These are phyloP conservation scores for Aricia artaxerxes DNA, from an alignment of 2,888 invertebrate genomes.

Conservation along the genomic window DNA sequence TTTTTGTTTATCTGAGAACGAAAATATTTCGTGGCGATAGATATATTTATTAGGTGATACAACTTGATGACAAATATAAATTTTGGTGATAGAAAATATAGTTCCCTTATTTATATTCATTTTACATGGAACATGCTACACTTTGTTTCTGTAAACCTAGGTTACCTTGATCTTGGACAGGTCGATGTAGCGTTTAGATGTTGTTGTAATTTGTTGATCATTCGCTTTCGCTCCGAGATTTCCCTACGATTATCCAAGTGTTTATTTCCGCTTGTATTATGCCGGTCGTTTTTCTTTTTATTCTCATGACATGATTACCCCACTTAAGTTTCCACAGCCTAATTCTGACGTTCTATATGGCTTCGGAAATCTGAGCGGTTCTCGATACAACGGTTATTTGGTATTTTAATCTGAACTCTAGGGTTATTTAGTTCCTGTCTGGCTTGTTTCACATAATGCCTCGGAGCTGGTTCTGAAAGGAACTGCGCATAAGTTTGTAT, in stretches of 20 bases:
- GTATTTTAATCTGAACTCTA: neutral
- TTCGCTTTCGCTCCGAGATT: slow-evolving; percentile 31
- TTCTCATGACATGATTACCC: slow-evolving; percentile 31
- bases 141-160: neutral
- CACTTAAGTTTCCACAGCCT: slow-evolving; percentile 30
- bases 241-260: slow-evolving; percentile 28
- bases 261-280: slow-evolving; percentile 32
- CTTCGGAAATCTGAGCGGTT: slow-evolving; percentile 23
- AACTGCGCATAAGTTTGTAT: slow-evolving; percentile 9
- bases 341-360: slow-evolving; percentile 7
- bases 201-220: slow-evolving; percentile 33
- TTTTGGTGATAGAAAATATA: no score
- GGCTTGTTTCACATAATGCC: neutral
- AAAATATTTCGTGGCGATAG: no score
- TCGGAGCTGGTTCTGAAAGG: neutral
- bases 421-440: slow-evolving; percentile 3
- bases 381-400: slow-evolving; percentile 5
- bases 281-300: slow-evolving; percentile 29
- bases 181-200: slow-evolving; percentile 31
- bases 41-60: no score
- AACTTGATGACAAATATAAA: no score
- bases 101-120: neutral
- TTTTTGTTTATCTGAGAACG: no score
- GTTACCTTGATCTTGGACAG: neutral
- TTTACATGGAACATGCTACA: neutral